Evolutionary conservation across 2,113 vertebrate species (phyloP).

Genomic region (Charina bottae): DNA sequence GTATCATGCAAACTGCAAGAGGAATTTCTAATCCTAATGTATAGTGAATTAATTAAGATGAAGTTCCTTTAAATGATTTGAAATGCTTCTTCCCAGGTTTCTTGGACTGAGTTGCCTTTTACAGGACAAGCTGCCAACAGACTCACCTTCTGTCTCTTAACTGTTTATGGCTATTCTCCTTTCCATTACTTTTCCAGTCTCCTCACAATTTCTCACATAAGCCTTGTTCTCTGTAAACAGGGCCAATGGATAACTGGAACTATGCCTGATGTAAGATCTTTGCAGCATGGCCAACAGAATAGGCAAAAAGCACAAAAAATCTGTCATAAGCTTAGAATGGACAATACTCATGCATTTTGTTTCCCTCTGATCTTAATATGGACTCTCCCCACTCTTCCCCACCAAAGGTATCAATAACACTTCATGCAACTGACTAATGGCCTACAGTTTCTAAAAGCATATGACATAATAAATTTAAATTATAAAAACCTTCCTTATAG

Average conservation of each 20-base stretch:
- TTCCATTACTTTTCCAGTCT: neutral
- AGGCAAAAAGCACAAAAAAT: neutral
- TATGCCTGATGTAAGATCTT: neutral
- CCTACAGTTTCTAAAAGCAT: neutral
- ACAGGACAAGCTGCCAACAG: neutral
- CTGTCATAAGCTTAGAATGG: neutral
- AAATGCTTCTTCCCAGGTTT: neutral
- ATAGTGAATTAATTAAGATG: too few species aligned
- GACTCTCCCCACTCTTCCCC: neutral
- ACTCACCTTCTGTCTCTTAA: neutral
- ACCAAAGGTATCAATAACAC: too few species aligned
- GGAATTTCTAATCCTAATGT: too few species aligned
- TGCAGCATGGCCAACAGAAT: neutral
- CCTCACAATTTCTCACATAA: neutral
- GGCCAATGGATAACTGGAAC: neutral
- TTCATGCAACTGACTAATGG: neutral
- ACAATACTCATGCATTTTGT: neutral
- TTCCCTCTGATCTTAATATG: neutral
- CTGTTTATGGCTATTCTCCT: neutral
- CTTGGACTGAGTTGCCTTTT: neutral
- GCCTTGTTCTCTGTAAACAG: neutral
- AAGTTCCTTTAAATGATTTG: neutral
- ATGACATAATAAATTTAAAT: neutral
- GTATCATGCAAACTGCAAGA: too few species aligned
- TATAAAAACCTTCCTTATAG: neutral